Evolutionary conservation across 2,797 vertebrate species (phyloP), one percentile per base, ranked within the genome.

Genomic region (Salarias fasciatus): DNA sequence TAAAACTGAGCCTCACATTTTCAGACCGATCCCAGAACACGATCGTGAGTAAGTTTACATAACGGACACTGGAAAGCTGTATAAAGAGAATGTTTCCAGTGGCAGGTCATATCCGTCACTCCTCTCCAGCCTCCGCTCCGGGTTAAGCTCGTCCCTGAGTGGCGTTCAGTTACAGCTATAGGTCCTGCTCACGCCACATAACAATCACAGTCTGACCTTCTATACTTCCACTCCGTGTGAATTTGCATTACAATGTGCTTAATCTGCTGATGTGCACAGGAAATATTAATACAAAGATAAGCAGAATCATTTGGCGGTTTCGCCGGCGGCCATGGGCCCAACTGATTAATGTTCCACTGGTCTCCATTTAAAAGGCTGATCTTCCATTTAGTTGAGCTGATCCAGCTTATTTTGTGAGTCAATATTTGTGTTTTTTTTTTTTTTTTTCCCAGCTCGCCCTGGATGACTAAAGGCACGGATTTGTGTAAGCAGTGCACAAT

Each of bases 371-470:
- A 80, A 89, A 83, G 81, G 80, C 79, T 77, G 84, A 86, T 84
- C 69, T 79, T 80, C 84, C 63, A 59, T 87, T 85, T 85, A 78
- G 73, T 88, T 85, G 77, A 59, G 81, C 89, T 91, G 85, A 91
- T 84, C 74, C 81, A 53, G 79, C 77, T 77, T 75, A 51, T 83
- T 86, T 75, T 71, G 57, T 65, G 63, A 88, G 85, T 86, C 86
- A 86, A 86, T 90, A 88, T 88, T 77, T 85, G 75, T 74, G 43
- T 40, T 51, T 69, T 55, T 51, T 55, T 1, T 6, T 24, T n/a
- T n/a, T n/a, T n/a, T n/a, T n/a, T n/a, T n/a, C n/a, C n/a, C n/a
- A n/a, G n/a, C 40, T 61, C 75, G 52, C 69, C 53, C 61, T 69
- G 73, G 62, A 82, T 77, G 84, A 80, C 74, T 76, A 78, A 72